Conservation (phyloP, 2,113 vertebrate genomes). For the Antigone vipio region DNA sequence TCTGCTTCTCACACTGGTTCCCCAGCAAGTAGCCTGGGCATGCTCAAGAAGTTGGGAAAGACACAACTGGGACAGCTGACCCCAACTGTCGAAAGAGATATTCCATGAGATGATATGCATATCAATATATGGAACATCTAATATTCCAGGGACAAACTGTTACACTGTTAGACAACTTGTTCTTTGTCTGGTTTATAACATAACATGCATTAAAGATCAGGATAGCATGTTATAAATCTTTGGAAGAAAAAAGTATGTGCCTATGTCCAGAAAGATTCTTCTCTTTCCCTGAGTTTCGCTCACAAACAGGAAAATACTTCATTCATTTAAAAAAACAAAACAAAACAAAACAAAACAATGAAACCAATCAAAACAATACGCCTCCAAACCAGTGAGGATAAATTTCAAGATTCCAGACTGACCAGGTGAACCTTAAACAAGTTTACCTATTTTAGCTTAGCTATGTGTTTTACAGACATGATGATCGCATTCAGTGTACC, state of each 20-base stretch:
- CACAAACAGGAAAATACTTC: neutral
- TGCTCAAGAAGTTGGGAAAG: neutral
- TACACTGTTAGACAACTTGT: neutral
- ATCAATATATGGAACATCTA: neutral
- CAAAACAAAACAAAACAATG: too few species aligned
- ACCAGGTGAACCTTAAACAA: neutral
- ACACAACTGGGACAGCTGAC: neutral
- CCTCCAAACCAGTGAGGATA: neutral
- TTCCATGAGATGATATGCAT: neutral
- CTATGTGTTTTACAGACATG: neutral
- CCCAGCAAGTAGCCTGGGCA: fast-evolving
- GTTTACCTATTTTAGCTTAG: neutral
- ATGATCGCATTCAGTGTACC: neutral
- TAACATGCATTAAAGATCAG: neutral
- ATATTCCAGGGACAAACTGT: neutral
- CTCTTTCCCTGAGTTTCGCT: neutral
- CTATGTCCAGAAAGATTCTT: neutral
- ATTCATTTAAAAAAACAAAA: neutral
- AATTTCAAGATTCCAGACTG: neutral
- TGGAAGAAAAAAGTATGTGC: neutral
- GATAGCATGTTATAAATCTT: neutral
- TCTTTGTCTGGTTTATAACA: neutral
- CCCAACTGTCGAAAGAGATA: neutral
- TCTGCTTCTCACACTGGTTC: neutral
- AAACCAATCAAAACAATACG: neutral